Base-by-base conservation (phyloP, 1,140 invertebrate species). In the Ooceraea biroi region DNA sequence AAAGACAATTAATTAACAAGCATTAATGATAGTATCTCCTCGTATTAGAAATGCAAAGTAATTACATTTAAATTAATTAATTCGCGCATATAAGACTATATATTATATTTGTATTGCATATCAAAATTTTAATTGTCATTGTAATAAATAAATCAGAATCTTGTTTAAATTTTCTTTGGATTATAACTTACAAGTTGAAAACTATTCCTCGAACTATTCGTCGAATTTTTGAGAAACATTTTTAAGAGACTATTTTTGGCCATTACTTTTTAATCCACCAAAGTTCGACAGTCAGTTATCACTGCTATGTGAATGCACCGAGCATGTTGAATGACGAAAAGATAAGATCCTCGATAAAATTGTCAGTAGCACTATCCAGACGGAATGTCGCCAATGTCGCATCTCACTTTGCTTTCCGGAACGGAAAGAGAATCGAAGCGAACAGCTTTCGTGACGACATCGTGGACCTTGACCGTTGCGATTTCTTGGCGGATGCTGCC, bases 381-480 rank as follows among this genome's bases (percentile, higher is more conserved):
- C 30, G 41, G 19, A 22, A 61, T n/a, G 60, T 27, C 61, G 4
- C 17, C 57, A 60, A 74, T 60, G n/a, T n/a, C n/a, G n/a, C n/a
- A n/a, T n/a, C 8, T 3, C 22, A n/a, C 48, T 74, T 61, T 61
- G 11, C 25, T 65, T 10, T 65, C 48, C 46, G 27, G 4, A 11
- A 76, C 25, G 3, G 1, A 36, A 52, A 65, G 4, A 22, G 44
- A 77, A 50, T 50, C 30, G n/a, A 69, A 57, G 5, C 17, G 1
- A 58, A 19, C 36, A 68, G 1, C 17, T 58, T 69, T 30, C 36
- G 36, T 7, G 17, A 57, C 36, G 48, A 27, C 69, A 55, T 63
- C n/a, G 2, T n/a, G 11, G n/a, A 36, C 36, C 74, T 84, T 69
- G 74, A 80, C 30, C 19, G 30, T 41, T 12, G 7, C 4, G 3